Evolutionary conservation across 1,140 invertebrate genomes (phyloP).

Genomic region (Bombus terrestris): DNA sequence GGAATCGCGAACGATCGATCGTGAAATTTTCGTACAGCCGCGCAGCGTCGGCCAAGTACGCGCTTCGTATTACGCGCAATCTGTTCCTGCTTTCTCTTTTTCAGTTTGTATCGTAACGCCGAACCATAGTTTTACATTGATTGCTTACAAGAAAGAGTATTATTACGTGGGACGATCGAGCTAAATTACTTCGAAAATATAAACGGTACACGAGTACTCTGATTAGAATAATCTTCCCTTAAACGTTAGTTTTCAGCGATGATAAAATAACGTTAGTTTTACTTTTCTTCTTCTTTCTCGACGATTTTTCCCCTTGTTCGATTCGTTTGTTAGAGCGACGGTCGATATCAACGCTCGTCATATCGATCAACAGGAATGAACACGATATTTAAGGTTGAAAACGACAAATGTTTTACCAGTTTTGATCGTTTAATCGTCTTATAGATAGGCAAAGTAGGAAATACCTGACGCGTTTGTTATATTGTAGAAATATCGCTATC

Average conservation of each 20-base stretch:
- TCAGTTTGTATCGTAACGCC: neutral
- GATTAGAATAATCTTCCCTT: neutral
- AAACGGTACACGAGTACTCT: neutral
- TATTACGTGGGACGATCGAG: neutral
- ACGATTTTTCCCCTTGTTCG: neutral
- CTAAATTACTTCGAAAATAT: conserved; percentile 22
- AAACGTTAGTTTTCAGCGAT: neutral
- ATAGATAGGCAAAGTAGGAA: too few species aligned
- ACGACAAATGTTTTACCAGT: neutral
- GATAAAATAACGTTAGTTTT: conserved; percentile 14
- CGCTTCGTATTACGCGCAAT: neutral
- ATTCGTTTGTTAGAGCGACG: neutral
- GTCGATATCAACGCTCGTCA: neutral
- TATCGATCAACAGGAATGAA: neutral
- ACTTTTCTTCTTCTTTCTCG: neutral
- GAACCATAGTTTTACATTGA: conserved; percentile 4
- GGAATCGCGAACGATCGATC: conserved; percentile 8
- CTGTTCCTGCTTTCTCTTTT: neutral
- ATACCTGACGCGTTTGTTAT: too few species aligned
- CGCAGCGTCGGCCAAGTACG: neutral
- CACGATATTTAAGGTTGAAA: neutral
- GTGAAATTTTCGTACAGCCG: neutral
- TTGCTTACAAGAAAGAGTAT: neutral
- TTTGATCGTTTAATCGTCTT: neutral
- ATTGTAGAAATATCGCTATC: too few species aligned